These are phyloP conservation scores for Climacteris rufus DNA, from an alignment of 2,113 vertebrate species.

Conservation along the genomic window DNA sequence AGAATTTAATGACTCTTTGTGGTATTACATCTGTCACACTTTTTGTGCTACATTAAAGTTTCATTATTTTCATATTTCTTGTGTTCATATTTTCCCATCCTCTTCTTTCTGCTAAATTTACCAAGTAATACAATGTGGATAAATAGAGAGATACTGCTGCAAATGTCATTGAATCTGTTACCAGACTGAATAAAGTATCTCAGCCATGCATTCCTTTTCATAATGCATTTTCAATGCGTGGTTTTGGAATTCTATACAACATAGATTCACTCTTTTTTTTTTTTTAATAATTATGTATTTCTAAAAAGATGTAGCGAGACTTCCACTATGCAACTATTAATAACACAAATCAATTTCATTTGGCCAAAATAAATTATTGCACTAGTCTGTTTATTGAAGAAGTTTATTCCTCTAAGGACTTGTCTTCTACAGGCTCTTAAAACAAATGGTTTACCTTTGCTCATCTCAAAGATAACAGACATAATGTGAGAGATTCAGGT, in stretches of 20 bases:
- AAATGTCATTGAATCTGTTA: constrained; percentile 71
- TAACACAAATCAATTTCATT: background rate
- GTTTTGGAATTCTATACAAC: constrained; percentile 41
- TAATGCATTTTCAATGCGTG: constrained; percentile 69
- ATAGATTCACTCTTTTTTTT: background rate
- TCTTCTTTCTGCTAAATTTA: constrained; percentile 80
- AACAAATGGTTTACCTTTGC: background rate
- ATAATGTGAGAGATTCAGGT: background rate
- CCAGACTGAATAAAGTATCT: constrained; percentile 62
- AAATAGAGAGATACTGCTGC: constrained; percentile 71
- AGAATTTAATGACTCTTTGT: constrained; percentile 73
- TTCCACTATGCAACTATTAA: background rate
- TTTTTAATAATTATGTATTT: background rate
- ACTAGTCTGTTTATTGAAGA: background rate
- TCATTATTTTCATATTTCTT: constrained; percentile 79
- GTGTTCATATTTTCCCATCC: constrained; percentile 74
- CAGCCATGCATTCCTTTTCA: constrained; percentile 57
- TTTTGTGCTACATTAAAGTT: constrained; percentile 76
- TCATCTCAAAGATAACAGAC: background rate
- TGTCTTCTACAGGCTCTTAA: background rate
- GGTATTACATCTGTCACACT: constrained; percentile 74
- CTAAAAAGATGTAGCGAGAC: background rate
- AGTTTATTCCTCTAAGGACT: background rate
- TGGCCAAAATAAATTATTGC: background rate
- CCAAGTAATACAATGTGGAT: constrained; percentile 74